Evolutionary conservation across 2,888 invertebrate species (phyloP).

Genomic region (Cheilosia grossa): DNA sequence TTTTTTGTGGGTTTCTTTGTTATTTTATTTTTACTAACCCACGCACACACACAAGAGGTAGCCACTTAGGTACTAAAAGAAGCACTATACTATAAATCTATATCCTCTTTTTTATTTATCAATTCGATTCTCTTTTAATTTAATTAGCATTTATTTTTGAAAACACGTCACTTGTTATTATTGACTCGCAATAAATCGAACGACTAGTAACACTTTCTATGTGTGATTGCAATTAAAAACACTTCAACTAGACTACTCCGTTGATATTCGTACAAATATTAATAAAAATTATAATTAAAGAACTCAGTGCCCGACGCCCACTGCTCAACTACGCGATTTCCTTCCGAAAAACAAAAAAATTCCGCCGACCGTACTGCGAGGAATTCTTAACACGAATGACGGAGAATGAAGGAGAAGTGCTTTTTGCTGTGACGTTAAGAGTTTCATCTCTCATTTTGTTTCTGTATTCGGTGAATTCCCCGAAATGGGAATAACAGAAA

Average conservation of each 20-base stretch:
- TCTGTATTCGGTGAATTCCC: background rate
- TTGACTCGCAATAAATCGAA: slow-evolving; percentile 20
- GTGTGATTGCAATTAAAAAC: background rate
- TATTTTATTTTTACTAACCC: background rate
- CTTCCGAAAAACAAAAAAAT: background rate
- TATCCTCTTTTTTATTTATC: background rate
- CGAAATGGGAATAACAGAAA: background rate
- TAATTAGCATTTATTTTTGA: slow-evolving; percentile 9
- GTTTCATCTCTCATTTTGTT: slow-evolving; percentile 27
- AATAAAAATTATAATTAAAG: slow-evolving; percentile 16
- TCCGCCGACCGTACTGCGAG: background rate
- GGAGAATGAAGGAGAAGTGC: slow-evolving; percentile 10
- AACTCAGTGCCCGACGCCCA: slow-evolving; percentile 39
- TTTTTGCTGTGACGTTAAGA: background rate
- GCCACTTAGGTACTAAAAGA: slow-evolving; percentile 2
- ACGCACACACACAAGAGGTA: background rate
- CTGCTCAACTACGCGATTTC: slow-evolving; percentile 12
- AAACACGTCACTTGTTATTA: slow-evolving; percentile 28
- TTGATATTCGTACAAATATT: background rate
- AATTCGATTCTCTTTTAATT: slow-evolving; percentile 32
- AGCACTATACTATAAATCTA: slow-evolving; percentile 20
- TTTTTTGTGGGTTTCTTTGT: slow-evolving; percentile 18
- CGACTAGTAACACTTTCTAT: background rate
- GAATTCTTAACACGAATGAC: slow-evolving; percentile 21
- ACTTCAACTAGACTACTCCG: background rate